Conservation (phyloP, 2,797 vertebrate species). For the Mormyrus hasselquistii region DNA sequence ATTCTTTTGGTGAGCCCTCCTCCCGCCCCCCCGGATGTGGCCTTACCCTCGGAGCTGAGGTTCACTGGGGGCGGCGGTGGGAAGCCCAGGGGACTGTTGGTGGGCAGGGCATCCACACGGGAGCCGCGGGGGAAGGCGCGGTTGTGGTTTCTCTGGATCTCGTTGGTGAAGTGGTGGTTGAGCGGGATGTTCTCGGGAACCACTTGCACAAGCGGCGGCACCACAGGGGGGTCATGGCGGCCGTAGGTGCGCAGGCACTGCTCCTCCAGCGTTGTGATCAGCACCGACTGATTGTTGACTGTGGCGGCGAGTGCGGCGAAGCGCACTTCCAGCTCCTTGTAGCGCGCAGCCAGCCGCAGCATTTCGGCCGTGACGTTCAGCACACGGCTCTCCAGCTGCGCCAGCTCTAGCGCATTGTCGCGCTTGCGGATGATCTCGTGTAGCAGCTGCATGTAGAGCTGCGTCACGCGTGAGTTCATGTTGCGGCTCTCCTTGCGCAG, state of each 20-base stretch:
- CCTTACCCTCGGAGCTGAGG: constrained; percentile 80
- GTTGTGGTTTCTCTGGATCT: constrained; percentile 85
- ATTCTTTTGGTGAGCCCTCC: background rate
- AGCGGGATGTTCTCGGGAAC: constrained; percentile 83
- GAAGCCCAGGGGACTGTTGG: constrained; percentile 76
- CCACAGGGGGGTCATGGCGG: constrained; percentile 67
- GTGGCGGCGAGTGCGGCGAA: constrained; percentile 78
- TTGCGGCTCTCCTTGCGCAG: constrained; percentile 96
- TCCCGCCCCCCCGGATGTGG: background rate
- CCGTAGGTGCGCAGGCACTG: constrained; percentile 79
- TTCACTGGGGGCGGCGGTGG: constrained; percentile 74
- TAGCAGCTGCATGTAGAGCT: constrained; percentile 97
- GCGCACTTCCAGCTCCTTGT: constrained; percentile 84
- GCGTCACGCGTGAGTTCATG: constrained; percentile 97
- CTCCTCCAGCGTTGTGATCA: constrained; percentile 82
- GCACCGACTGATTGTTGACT: constrained; percentile 93
- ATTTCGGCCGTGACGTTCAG: constrained; percentile 95
- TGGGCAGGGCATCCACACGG: constrained; percentile 67
- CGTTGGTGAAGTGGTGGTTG: constrained; percentile 80
- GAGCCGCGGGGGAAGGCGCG: constrained; percentile 74
- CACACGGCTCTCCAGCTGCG: constrained; percentile 91
- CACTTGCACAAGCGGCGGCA: constrained; percentile 91
- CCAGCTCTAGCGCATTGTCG: constrained; percentile 92
- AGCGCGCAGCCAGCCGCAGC: constrained; percentile 83
- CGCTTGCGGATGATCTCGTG: constrained; percentile 97